Base-by-base conservation (phyloP, 2,888 invertebrate genomes). In the Mystacides longicornis region DNA sequence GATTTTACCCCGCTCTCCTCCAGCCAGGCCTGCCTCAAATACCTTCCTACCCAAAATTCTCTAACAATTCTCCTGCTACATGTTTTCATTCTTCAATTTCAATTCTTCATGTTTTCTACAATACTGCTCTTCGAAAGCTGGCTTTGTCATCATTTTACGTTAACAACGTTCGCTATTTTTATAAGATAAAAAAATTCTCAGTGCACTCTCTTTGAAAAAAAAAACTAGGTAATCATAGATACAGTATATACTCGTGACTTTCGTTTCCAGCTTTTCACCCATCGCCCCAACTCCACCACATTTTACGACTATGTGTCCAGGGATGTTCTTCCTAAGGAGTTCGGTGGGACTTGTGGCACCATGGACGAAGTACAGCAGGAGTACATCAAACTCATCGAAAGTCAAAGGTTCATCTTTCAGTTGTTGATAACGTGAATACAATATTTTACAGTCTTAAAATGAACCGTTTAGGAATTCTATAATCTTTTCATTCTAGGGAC, bases 401-500 rank as follows among this genome's bases (percentile, higher is more conserved):
- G 16, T 4, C 3, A 37, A 7, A 37, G 37, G 37, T 37, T 3
- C n/a, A n/a, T n/a, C n/a, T n/a, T n/a, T n/a, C n/a, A n/a, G n/a
- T n/a, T n/a, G n/a, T n/a, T n/a, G n/a, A n/a, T 27, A 27, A 5
- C 27, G 11, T 27, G 11, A 7, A 7, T 11, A 27, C 7, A 7
- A 27, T 27, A 27, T 27, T 27, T 27, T 27, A 7, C 7, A 27
- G 5, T 27, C 11, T 27, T 27, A 5, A 27, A 27, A 27, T 27
- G 27, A 7, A 5, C 27, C 27, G 5, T 27, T 27, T 7, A 11
- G 27, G 27, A 7, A 7, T 27, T 7, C 11, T 23, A 4, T 11
- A 18, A 27, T 7, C 27, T 27, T 23, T 56, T 42, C 2, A 42
- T 73, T 75, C 65, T 51, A 80, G 83, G 62, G 80, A 83, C 46